Base-by-base conservation (phyloP, 2,797 vertebrate genomes). In the Agapornis canus region DNA sequence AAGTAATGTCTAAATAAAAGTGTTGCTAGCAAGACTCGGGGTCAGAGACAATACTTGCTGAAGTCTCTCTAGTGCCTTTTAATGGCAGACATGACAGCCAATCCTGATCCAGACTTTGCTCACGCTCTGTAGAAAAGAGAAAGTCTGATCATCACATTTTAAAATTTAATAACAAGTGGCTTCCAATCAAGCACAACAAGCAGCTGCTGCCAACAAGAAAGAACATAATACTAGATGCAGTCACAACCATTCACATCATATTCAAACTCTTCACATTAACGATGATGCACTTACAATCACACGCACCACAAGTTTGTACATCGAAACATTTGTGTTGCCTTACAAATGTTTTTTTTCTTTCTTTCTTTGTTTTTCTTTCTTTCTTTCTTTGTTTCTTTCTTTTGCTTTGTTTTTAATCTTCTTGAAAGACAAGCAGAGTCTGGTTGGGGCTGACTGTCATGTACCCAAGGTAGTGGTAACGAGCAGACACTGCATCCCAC, bases 21-120 rank as follows among this genome's bases (percentile, higher is more conserved):
- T 4, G 29, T 96, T 92, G 93, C 92, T 96, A 97, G 96, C 87
- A 95, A 96, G 89, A 95, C 90, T 95, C 18, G 1, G 95, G 96
- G 95, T 96, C 95, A 97, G 97, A 98, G 97, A 97, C 97, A 98
- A 97, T 98, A 98, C 98, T 98, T 98, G 98, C 98, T 98, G 98
- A 97, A 97, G 97, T 97, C 97, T 98, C 97, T 97, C 97, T 98
- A 98, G 95, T 98, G 98, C 97, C 97, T 97, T 98, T 98, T 98
- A 97, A 47, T 98, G 98, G 98, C 98, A 98, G 98, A 98, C 98
- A 98, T 98, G 98, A 98, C 98, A 98, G 98, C 98, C 98, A 98
- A 98, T 98, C 98, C 98, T 98, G 97, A 98, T 98, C 98, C 98
- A 98, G 98, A 98, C 98, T 98, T 98, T 98, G 98, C 98, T 98